These are phyloP conservation scores for Drosophila grimshawi DNA, from an alignment of 1,140 invertebrate genomes.

Conservation along the genomic window DNA sequence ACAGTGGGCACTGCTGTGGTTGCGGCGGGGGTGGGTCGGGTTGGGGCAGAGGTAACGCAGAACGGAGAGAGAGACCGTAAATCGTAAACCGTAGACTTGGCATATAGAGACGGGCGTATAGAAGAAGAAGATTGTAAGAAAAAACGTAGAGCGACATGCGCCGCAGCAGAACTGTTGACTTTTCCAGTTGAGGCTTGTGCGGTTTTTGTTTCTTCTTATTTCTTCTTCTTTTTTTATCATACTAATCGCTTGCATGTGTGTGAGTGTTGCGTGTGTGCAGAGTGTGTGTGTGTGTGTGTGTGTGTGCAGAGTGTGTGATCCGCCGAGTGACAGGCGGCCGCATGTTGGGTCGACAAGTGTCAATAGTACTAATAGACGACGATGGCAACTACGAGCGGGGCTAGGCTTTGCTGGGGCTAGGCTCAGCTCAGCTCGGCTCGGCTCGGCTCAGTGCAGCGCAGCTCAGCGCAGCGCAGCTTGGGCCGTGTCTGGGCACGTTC, in stretches of 20 bases:
- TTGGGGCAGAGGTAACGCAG: background rate
- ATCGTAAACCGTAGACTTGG: no score
- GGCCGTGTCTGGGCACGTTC: slow-evolving; percentile 45
- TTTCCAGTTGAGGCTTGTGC: slow-evolving; percentile 58
- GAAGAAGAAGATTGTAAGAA: slow-evolving; percentile 8
- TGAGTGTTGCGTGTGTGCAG: background rate
- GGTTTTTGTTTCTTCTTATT: slow-evolving; percentile 3
- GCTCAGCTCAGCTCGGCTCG: slow-evolving; percentile 21
- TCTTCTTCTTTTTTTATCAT: slow-evolving; percentile 29
- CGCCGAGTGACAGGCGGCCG: slow-evolving; percentile 75
- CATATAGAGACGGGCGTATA: background rate
- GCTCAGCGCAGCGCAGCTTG: background rate
- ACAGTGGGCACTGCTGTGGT: slow-evolving; percentile 3
- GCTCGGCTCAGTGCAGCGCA: no score
- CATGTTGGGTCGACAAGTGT: slow-evolving; percentile 80
- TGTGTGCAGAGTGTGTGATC: slow-evolving; percentile 58
- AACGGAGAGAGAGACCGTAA: slow-evolving; percentile 9
- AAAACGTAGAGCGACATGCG: slow-evolving; percentile 61
- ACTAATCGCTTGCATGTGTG: slow-evolving; percentile 33
- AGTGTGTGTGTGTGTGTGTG: slow-evolving; percentile 37
- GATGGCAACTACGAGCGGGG: slow-evolving; percentile 15
- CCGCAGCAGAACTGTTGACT: slow-evolving; percentile 65
- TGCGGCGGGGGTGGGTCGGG: no score
- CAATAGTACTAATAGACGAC: slow-evolving; percentile 78
- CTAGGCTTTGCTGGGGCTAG: slow-evolving; percentile 8